Percentiles rank a stretch among this genome's conserved stretches.
These are phyloP conservation scores for Lacerta viridis DNA, from an alignment of 2,797 vertebrate genomes.

Conservation along the genomic window DNA sequence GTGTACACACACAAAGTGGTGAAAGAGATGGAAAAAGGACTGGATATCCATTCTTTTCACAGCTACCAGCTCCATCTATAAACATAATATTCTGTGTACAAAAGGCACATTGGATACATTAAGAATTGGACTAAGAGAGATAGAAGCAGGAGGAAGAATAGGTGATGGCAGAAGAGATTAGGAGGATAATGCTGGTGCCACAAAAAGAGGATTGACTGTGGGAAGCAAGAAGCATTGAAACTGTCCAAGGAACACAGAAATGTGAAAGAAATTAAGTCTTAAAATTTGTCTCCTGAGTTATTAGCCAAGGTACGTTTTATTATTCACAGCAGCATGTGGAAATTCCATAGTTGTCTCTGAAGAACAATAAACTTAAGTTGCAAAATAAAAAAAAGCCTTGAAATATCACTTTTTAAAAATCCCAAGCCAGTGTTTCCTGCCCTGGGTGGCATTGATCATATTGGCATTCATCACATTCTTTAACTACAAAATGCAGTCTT, in stretches of 20 bases:
- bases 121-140: neutral
- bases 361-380: neutral
- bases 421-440: neutral
- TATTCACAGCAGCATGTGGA: constrained; percentile 21
- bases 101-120: neutral
- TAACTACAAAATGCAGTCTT: neutral
- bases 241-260: neutral
- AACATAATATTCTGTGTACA: neutral
- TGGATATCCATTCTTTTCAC: neutral
- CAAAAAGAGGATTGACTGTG: too few relatives aligned
- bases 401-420: neutral
- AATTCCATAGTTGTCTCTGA: neutral
- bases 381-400: neutral
- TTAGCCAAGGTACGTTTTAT: neutral
- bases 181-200: too few relatives aligned
- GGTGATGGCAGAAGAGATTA: too few relatives aligned
- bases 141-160: too few relatives aligned
- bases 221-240: neutral
- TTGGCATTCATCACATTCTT: neutral
- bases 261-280: neutral
- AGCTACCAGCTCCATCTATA: neutral
- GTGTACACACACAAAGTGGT: neutral
- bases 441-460: neutral
- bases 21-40: too few relatives aligned
- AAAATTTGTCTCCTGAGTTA: neutral